Evolutionary conservation across 2,797 vertebrate genomes (phyloP).

Genomic region (Dicrostonyx torquatus): DNA sequence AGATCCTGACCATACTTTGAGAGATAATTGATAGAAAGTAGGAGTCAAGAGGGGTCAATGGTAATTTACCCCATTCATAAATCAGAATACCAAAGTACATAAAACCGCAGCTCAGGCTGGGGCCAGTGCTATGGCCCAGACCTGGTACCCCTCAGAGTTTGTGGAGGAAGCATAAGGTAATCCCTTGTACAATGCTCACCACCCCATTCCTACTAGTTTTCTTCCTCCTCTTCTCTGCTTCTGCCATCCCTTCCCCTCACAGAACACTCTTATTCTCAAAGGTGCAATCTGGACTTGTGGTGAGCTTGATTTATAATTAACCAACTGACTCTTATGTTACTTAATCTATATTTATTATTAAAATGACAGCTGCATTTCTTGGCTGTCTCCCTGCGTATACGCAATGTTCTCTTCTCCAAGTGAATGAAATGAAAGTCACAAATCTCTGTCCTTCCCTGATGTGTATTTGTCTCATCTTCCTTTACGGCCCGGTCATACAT

Average conservation of each 20-base stretch:
- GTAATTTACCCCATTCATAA: conserved; percentile 62
- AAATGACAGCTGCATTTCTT: neutral
- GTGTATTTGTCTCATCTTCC: neutral
- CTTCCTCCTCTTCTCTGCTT: neutral
- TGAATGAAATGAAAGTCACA: neutral
- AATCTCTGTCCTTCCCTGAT: neutral
- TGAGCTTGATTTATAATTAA: neutral
- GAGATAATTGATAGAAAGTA: conserved; percentile 74
- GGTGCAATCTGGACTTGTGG: neutral
- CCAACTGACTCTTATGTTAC: neutral
- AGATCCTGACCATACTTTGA: conserved; percentile 64
- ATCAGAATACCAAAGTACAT: conserved; percentile 53
- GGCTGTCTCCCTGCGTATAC: neutral
- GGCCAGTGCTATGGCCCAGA: neutral
- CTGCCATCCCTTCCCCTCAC: neutral
- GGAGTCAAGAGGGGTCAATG: conserved; percentile 39
- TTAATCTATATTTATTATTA: neutral
- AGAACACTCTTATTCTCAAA: neutral
- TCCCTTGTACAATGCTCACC: too few relatives aligned
- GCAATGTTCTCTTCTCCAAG: neutral
- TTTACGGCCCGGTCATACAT: neutral
- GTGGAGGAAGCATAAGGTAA: neutral
- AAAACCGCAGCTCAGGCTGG: neutral
- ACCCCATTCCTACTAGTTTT: neutral
- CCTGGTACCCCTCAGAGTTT: neutral